Conservation (phyloP, 1,140 invertebrate genomes). For the Meteorus sp. region DNA sequence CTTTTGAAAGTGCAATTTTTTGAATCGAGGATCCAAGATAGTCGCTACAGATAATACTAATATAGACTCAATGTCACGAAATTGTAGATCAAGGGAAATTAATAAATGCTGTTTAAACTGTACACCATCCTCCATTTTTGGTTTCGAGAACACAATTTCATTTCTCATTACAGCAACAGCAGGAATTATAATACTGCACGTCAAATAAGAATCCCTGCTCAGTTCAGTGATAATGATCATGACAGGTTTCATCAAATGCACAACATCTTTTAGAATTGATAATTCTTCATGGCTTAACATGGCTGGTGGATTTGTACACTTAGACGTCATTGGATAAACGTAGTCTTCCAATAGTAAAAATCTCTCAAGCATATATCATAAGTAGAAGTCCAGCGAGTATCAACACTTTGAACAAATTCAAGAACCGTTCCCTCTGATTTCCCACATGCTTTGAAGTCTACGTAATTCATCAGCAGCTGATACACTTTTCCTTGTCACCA, state of each 20-base stretch:
- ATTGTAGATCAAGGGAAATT: constrained; percentile 38
- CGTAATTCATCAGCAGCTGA: constrained; percentile 19
- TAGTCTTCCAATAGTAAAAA: constrained; percentile 35
- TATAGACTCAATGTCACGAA: constrained; percentile 36
- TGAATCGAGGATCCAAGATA: constrained; percentile 48
- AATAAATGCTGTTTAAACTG: constrained; percentile 24
- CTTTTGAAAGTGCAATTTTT: constrained; percentile 39
- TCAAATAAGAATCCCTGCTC: constrained; percentile 50
- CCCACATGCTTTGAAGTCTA: constrained; percentile 26
- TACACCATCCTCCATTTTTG: constrained; percentile 28
- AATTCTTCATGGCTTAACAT: constrained; percentile 45
- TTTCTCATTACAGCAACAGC: constrained; percentile 45
- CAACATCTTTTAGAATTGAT: constrained; percentile 36
- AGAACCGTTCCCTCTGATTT: constrained; percentile 27
- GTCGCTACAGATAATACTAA: constrained; percentile 36
- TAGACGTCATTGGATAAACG: constrained; percentile 41
- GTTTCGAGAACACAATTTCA: constrained; percentile 36
- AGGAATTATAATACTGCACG: constrained; percentile 52
- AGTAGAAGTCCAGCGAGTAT: constrained; percentile 46
- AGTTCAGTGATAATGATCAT: constrained; percentile 51
- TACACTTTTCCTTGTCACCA: constrained; percentile 23
- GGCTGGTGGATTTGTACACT: constrained; percentile 39
- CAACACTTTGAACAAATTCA: constrained; percentile 38
- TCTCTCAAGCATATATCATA: constrained; percentile 41
- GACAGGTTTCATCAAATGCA: constrained; percentile 41